A percentile compares a stretch with the other conserved stretches of the same genome.
Conservation (phyloP, 2,113 vertebrate genomes). For the Upupa epops region DNA sequence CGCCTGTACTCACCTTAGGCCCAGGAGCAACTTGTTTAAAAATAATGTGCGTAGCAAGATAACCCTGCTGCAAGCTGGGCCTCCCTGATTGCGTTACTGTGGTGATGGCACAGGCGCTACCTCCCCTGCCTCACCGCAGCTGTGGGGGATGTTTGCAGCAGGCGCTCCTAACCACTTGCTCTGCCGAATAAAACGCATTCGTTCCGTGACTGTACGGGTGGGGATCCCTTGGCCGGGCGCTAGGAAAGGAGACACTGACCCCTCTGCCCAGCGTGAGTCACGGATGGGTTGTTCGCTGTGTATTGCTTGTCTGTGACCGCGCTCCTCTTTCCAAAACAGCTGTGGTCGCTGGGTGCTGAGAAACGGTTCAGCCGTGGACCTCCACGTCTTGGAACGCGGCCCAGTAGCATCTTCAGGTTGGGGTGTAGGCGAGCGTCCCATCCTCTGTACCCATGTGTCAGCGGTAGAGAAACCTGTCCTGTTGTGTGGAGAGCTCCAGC, state of each 20-base stretch:
- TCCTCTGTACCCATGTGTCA: background rate
- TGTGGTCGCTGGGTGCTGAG: background rate
- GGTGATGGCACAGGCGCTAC: background rate
- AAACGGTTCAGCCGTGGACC: background rate
- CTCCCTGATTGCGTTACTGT: background rate
- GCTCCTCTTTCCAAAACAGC: background rate
- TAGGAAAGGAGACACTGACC: background rate
- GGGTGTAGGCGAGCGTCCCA: too few relatives aligned
- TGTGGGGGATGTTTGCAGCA: background rate
- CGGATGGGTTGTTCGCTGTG: background rate
- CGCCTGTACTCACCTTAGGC: background rate
- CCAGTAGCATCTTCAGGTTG: too few relatives aligned
- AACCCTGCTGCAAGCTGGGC: background rate
- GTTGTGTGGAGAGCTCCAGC: background rate
- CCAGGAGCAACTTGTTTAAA: background rate
- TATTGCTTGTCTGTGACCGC: background rate
- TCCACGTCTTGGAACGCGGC: too few relatives aligned
- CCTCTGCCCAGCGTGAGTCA: background rate
- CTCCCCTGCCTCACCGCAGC: background rate
- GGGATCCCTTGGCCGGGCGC: background rate
- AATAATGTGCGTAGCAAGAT: background rate
- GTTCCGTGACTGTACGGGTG: background rate
- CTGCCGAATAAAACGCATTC: background rate
- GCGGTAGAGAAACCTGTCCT: background rate
- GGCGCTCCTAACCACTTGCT: background rate